Percentiles rank a stretch among this genome's conserved stretches.
Conservation (phyloP, 1,140 invertebrate genomes). For the Neodiprion virginianus region DNA sequence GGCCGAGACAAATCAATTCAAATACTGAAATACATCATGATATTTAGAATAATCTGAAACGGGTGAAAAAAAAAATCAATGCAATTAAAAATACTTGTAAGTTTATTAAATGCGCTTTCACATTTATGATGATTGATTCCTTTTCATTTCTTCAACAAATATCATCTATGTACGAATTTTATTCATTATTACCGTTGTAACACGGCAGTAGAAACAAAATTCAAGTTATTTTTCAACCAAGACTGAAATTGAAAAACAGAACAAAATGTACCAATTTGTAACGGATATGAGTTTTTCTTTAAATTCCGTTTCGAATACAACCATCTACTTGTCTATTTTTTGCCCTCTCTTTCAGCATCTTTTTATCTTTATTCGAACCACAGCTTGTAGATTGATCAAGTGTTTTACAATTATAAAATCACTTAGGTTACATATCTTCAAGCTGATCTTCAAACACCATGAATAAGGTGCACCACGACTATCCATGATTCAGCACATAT, state of each 20-base stretch:
- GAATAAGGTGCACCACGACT: constrained; percentile 1
- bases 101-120: background rate
- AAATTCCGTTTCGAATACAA: background rate
- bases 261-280: no score
- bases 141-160: background rate
- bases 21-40: background rate
- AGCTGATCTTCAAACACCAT: background rate
- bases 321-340: background rate
- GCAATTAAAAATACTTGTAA: background rate
- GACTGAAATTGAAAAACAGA: no score
- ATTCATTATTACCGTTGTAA: background rate
- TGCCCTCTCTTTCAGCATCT: background rate
- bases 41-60: no score
- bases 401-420: background rate
- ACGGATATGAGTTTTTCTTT: no score
- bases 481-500: background rate
- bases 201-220: no score
- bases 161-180: background rate
- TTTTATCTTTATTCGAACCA: background rate
- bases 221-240: no score
- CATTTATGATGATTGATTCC: background rate
- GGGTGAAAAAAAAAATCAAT: background rate
- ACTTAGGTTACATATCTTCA: background rate
- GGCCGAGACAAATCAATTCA: background rate
- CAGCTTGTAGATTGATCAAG: background rate